Conservation (phyloP, 2,113 vertebrate species). For the Menura novaehollandiae region DNA sequence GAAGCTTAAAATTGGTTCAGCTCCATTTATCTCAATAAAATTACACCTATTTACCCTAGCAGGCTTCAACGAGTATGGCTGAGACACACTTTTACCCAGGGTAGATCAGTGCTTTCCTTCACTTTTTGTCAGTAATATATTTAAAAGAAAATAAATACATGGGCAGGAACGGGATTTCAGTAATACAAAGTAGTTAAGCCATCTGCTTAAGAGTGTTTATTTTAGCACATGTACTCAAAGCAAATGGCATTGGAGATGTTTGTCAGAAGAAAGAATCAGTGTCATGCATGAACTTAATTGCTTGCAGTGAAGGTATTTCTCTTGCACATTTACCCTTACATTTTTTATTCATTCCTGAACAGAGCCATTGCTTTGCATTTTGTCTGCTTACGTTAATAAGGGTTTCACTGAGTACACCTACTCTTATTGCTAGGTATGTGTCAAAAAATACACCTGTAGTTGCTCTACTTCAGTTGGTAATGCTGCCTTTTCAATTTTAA, state of each 20-base stretch:
- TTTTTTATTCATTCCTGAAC: neutral
- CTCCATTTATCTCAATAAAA: slow-evolving; percentile 25
- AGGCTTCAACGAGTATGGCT: neutral
- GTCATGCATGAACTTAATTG: neutral
- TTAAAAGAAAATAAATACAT: neutral
- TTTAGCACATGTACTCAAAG: neutral
- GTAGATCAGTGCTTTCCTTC: neutral
- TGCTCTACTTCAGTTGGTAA: neutral
- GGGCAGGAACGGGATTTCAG: neutral
- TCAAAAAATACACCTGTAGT: neutral
- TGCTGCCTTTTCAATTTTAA: neutral
- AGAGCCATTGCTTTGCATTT: neutral
- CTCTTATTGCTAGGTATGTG: neutral
- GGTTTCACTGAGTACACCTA: neutral
- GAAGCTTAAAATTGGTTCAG: slow-evolving; percentile 40
- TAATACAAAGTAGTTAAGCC: neutral
- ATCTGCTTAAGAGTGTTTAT: neutral
- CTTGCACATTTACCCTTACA: neutral
- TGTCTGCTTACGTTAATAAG: neutral
- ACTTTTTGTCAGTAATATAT: neutral
- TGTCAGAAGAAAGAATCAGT: neutral
- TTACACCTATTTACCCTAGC: neutral
- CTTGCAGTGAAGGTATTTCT: neutral
- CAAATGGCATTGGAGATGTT: neutral
- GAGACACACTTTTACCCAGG: neutral